Conservation (phyloP, 23 tunicate species). For the Trididemnum clinides region DNA sequence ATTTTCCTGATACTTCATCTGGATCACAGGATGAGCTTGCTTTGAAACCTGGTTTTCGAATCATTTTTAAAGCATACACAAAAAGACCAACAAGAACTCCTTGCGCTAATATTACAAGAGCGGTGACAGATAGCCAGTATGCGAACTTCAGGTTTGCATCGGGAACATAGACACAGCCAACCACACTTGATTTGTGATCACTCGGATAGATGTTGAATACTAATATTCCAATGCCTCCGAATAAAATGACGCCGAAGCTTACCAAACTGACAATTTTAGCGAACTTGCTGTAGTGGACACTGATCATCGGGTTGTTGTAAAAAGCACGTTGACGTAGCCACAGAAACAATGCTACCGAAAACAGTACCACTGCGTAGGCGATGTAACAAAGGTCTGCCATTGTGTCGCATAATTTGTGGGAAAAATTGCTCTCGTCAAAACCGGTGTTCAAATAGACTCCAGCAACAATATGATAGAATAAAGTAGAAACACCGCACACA, state of each 20-base stretch:
- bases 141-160: not conserved
- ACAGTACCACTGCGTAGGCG: not conserved
- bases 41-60: no score
- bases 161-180: not conserved
- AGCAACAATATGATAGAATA: not conserved
- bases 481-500: not conserved
- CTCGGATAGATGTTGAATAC: not conserved
- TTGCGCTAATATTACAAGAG: not conserved
- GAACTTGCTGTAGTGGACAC: not conserved
- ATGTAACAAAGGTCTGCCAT: not conserved
- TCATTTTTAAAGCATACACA: not conserved
- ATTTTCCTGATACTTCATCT: no score
- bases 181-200: not conserved
- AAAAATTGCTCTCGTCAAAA: not conserved
- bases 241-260: not conserved
- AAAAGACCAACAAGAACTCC: not conserved
- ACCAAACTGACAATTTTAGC: not conserved
- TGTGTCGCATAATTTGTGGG: not conserved
- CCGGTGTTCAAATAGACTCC: not conserved
- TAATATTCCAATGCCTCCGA: not conserved
- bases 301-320: constrained; percentile 21
- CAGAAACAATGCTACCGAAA: not conserved
- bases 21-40: no score
- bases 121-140: not conserved
- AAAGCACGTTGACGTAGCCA: constrained; percentile 21